Evolutionary conservation across 1,140 invertebrate genomes (phyloP), one percentile per base, ranked within the genome.

Genomic region (Branchinecta lynchi): DNA sequence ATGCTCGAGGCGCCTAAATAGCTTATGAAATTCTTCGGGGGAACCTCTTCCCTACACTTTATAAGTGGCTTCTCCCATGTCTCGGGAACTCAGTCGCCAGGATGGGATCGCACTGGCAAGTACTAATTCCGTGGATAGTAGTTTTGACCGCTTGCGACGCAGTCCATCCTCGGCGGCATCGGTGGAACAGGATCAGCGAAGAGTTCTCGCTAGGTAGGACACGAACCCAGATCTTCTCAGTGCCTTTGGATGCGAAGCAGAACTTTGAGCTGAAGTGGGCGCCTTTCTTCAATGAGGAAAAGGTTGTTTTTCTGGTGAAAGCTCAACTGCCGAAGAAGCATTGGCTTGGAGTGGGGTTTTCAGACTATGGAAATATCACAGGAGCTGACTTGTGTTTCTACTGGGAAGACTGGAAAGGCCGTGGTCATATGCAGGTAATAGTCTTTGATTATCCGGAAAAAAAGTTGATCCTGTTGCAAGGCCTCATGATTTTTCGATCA

Each of bases 321-420:
- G 65, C 44, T 17, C 17, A 66, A 43, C 66, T 69, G n/a, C 44
- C 70, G 8, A 65, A 70, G 8, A 74, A 73, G 45, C 70, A 69
- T 21, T 93, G 90, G 90, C 86, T 95, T 72, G 89, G 89, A 3
- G 75, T 96, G 67, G 95, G 95, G 45, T 97, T 97, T 80, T 97
- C 94, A 0, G 86, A 94, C 76, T 86, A 91, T 73, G 95, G 94
- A 7, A 82, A 87, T 51, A 70, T 84, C 0, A 82, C 82, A 44
- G 84, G 86, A 60, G 89, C 91, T 3, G 94, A 97, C 81, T 86
- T 92, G 71, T 94, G 92, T 74, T 77, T 96, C 10, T 81, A 93
- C 45, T 92, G 88, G 87, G 81, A 81, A 6, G 85, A 89, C 75
- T 85, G 84, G 80, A 84, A 83, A 72, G 81, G 83, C 43, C 79